These are phyloP conservation scores for Drosophila guanche DNA, from an alignment of 1,140 invertebrate genomes.

Conservation along the genomic window DNA sequence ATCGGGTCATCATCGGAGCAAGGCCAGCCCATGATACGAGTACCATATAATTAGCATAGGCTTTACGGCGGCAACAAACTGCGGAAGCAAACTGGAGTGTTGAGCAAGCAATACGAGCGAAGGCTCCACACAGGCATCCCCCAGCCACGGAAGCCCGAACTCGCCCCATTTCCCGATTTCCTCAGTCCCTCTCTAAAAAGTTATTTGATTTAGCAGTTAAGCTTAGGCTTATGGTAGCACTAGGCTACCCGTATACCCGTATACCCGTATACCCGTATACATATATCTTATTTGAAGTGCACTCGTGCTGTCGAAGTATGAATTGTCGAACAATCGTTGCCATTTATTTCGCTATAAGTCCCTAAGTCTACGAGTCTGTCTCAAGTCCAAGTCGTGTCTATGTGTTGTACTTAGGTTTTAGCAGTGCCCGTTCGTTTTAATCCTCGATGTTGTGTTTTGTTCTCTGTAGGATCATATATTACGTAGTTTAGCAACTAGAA, in stretches of 20 bases:
- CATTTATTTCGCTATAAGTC: slow-evolving; percentile 65
- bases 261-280: slow-evolving; percentile 13
- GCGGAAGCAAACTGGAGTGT: slow-evolving; percentile 60
- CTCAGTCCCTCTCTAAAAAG: slow-evolving; percentile 14
- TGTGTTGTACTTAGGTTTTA: slow-evolving; percentile 79
- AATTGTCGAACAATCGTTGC: slow-evolving; percentile 83
- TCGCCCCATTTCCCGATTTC: slow-evolving; percentile 34
- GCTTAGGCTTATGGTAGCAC: slow-evolving; percentile 42
- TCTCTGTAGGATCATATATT: slow-evolving; percentile 55
- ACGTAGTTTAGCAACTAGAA: slow-evolving; percentile 17
- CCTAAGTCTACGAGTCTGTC: slow-evolving; percentile 5
- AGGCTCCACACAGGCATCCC: slow-evolving; percentile 53
- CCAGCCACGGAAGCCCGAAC: slow-evolving; percentile 57
- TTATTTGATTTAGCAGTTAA: slow-evolving; percentile 53
- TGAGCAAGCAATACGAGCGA: slow-evolving; percentile 80
- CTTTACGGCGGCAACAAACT: slow-evolving; percentile 28
- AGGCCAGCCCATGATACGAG: slow-evolving; percentile 3
- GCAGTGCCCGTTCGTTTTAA: slow-evolving; percentile 50
- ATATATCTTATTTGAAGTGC: slow-evolving; percentile 57
- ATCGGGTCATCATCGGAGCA: slow-evolving; percentile 31
- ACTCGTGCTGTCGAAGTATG: slow-evolving; percentile 64
- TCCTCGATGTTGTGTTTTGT: slow-evolving; percentile 78
- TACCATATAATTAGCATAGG: slow-evolving; percentile 45
- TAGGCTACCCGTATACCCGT: slow-evolving; percentile 12
- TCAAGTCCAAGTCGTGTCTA: slow-evolving; percentile 60